A percentile compares a stretch with the other conserved stretches of the same genome.
These are phyloP conservation scores for Aplodontia rufa DNA, from an alignment of 2,113 vertebrate species.

Conservation along the genomic window DNA sequence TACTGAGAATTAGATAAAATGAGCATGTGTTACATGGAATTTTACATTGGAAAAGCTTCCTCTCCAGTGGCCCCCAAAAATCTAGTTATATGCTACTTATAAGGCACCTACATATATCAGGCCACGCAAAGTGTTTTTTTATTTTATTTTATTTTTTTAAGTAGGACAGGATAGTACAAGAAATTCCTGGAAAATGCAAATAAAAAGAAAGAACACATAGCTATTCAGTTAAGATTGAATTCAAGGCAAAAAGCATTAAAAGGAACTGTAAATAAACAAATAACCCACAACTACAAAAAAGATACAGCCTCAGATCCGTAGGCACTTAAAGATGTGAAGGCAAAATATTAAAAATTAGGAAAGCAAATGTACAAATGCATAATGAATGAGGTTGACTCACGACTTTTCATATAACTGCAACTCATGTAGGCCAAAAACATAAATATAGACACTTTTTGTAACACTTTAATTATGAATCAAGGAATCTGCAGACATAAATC, in stretches of 20 bases:
- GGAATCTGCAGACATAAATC: background rate
- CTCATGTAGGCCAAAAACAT: background rate
- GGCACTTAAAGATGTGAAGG: background rate
- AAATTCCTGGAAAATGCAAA: background rate
- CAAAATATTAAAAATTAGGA: background rate
- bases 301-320: background rate
- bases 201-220: background rate
- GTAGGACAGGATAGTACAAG: background rate
- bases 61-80: background rate
- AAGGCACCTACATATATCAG: background rate
- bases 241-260: background rate
- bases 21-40: background rate
- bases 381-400: no score
- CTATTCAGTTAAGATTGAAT: background rate
- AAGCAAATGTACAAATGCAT: background rate
- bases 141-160: no score
- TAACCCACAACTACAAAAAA: background rate
- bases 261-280: background rate
- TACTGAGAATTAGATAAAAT: background rate
- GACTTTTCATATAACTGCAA: no score
- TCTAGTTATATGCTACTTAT: background rate
- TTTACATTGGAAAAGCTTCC: background rate
- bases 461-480: background rate
- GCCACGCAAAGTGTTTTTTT: background rate
- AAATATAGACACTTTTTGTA: background rate